Conservation (phyloP, 2,797 vertebrate genomes). For the Champsocephalus esox region DNA sequence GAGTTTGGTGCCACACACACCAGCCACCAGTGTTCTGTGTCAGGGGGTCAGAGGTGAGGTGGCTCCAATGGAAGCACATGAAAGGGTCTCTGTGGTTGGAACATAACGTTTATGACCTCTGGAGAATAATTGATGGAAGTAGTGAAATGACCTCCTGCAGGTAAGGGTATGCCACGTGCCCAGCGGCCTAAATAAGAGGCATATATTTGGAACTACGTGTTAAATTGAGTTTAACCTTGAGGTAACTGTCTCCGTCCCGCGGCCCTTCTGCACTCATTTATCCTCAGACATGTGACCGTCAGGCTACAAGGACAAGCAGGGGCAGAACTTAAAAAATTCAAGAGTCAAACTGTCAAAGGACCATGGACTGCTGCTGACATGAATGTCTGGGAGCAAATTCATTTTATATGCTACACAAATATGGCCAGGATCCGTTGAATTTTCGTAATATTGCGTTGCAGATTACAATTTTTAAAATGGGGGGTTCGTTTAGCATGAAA, state of each 20-base stretch:
- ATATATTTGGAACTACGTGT: constrained; percentile 75
- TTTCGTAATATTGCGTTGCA: no score
- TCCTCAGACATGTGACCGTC: constrained; percentile 45
- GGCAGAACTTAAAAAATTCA: constrained; percentile 28
- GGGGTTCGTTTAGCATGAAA: no score
- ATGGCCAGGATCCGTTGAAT: no score
- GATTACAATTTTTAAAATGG: no score
- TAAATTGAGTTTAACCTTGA: constrained; percentile 77
- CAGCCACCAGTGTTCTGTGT: constrained; percentile 71
- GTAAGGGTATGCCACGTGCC: constrained; percentile 53
- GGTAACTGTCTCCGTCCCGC: constrained; percentile 52
- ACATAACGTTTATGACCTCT: constrained; percentile 82
- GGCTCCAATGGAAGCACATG: constrained; percentile 77
- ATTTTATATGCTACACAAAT: no score
- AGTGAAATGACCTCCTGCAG: constrained; percentile 76
- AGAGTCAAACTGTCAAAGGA: constrained; percentile 32
- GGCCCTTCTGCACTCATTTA: constrained; percentile 49
- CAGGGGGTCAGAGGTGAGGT: constrained; percentile 75
- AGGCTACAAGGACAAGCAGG: constrained; percentile 32
- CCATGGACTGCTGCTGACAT: neutral
- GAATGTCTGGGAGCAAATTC: no score
- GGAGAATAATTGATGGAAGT: constrained; percentile 82
- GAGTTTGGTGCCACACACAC: constrained; percentile 69
- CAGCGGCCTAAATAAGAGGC: constrained; percentile 57
- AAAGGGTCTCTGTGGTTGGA: constrained; percentile 77